These are phyloP conservation scores for Meganola albula DNA, from an alignment of 2,888 invertebrate genomes.

Conservation along the genomic window DNA sequence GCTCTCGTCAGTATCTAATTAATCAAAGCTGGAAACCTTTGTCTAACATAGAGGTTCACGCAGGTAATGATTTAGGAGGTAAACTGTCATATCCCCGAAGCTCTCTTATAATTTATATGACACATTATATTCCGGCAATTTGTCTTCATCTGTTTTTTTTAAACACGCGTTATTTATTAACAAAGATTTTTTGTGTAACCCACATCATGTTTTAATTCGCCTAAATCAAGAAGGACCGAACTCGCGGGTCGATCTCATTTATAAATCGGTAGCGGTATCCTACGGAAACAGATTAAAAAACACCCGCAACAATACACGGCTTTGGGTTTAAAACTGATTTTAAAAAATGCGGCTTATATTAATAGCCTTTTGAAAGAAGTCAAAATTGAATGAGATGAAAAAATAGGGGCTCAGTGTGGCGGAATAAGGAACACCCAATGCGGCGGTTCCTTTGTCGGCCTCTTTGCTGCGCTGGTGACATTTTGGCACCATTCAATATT, in stretches of 20 bases:
- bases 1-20: too few relatives aligned
- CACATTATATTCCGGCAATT: slow-evolving; percentile 58
- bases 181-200: slow-evolving; percentile 62
- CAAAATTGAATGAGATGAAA: slow-evolving; percentile 77
- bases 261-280: slow-evolving; percentile 76
- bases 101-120: slow-evolving; percentile 50
- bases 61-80: slow-evolving; percentile 20
- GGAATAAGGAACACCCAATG: slow-evolving; percentile 72
- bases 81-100: slow-evolving; percentile 22
- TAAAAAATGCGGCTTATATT: slow-evolving; percentile 76
- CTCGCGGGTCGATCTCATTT: slow-evolving; percentile 59
- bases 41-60: slow-evolving; percentile 20
- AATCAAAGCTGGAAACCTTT: too few relatives aligned
- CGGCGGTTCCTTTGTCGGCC: slow-evolving; percentile 70
- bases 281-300: slow-evolving; percentile 77
- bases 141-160: slow-evolving; percentile 66
- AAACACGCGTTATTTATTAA: slow-evolving; percentile 69
- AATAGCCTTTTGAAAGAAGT: slow-evolving; percentile 77
- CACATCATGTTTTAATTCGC: slow-evolving; percentile 72
- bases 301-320: slow-evolving; percentile 63
- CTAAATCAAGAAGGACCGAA: slow-evolving; percentile 62
- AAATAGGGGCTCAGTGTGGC: slow-evolving; percentile 68
- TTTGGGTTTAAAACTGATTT: slow-evolving; percentile 69
- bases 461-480: slow-evolving; percentile 72
- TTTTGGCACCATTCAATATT: slow-evolving; percentile 77